Conservation (phyloP, 2,888 invertebrate genomes). For the Melinaea marsaeus region DNA sequence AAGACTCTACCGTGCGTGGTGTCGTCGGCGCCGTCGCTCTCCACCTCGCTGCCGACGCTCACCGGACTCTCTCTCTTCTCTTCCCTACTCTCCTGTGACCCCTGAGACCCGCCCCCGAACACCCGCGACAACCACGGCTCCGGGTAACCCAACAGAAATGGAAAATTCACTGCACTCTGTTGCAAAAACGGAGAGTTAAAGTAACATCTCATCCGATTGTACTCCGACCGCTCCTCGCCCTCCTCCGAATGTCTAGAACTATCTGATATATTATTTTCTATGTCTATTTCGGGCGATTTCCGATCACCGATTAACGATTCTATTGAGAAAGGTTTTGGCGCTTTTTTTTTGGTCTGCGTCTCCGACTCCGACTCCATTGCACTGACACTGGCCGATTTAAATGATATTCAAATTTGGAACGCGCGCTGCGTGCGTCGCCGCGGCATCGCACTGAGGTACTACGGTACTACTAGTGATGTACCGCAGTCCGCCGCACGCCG, state of each 20-base stretch:
- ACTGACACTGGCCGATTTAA: conserved; percentile 26
- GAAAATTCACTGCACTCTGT: conserved; percentile 66
- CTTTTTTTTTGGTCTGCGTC: conserved; percentile 60
- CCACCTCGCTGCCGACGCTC: conserved; percentile 68
- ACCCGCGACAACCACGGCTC: conserved; percentile 70
- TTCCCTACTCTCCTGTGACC: conserved; percentile 48
- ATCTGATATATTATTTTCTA: conserved; percentile 66
- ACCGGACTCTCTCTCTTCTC: conserved; percentile 69
- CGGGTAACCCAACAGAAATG: conserved; percentile 66
- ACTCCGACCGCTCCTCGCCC: conserved; percentile 58
- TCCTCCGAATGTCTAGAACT: conserved; percentile 66
- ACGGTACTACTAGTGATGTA: too few species aligned
- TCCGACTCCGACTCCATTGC: conserved; percentile 63
- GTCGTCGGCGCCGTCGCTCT: conserved; percentile 67
- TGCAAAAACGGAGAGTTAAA: conserved; percentile 66
- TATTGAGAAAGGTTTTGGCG: conserved; percentile 80
- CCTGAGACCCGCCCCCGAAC: conserved; percentile 46
- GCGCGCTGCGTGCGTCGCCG: conserved; percentile 47
- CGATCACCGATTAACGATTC: conserved; percentile 78
- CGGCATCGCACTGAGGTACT: conserved; percentile 54
- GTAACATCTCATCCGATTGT: conserved; percentile 70
- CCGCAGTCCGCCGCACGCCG: conserved; percentile 36
- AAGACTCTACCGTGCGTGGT: conserved; percentile 56
- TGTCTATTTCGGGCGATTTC: conserved; percentile 71
- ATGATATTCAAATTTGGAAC: conserved; percentile 33